These are phyloP conservation scores for Reticulitermes speratus DNA, from an alignment of 1,140 invertebrate species.

Conservation along the genomic window DNA sequence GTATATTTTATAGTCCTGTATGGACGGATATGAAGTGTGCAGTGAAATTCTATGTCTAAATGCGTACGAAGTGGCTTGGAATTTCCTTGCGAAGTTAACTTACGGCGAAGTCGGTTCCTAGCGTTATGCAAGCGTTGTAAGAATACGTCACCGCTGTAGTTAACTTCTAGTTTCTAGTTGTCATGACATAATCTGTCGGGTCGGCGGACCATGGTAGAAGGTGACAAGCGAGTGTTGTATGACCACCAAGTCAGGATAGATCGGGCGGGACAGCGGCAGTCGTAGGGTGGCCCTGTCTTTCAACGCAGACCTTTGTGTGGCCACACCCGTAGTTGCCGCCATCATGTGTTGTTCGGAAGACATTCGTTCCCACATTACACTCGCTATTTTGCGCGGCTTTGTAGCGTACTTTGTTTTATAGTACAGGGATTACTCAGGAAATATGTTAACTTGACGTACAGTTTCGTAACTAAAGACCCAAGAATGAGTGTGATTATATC, in stretches of 20 bases:
- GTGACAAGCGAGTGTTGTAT: slow-evolving; percentile 10
- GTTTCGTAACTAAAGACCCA: no score
- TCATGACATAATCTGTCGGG: slow-evolving; percentile 18
- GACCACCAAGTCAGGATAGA: background rate
- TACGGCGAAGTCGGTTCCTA: background rate
- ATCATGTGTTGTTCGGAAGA: background rate
- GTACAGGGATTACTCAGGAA: no score
- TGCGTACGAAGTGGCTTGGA: no score
- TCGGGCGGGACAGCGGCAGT: background rate
- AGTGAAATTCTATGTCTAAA: no score
- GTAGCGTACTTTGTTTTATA: no score
- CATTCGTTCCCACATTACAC: no score
- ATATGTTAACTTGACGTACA: no score
- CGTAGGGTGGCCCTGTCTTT: background rate
- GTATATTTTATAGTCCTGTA: no score
- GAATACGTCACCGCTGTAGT: background rate
- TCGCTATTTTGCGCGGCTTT: no score
- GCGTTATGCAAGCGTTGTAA: background rate
- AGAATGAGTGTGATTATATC: no score
- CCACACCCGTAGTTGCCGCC: background rate
- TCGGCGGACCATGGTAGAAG: background rate
- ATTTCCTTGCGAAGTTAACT: background rate
- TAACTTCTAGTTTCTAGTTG: background rate
- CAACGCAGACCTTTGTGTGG: background rate
- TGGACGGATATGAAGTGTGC: no score